phyloP scores from a whole-genome alignment of 2,797 vertebrate species.

The Rhinoraja longicauda region DNA sequence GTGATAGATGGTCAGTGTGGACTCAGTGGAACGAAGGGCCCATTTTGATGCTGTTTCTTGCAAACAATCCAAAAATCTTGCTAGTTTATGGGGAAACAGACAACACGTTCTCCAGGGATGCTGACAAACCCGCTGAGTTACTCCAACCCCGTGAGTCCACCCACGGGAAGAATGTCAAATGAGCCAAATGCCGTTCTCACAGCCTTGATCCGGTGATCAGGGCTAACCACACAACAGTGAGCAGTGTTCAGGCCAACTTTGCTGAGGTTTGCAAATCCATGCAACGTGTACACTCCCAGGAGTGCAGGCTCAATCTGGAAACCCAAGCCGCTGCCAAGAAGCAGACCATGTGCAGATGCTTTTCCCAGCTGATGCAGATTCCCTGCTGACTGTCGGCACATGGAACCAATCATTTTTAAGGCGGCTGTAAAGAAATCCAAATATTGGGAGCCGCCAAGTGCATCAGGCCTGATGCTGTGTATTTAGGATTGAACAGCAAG shows the following conservation, averaged over 20 bases:
- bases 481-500: not conserved
- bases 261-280: not conserved
- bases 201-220: too few relatives aligned
- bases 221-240: not conserved
- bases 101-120: too few relatives aligned
- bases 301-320: constrained; percentile 1
- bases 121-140: too few relatives aligned
- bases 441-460: not conserved
- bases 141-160: too few relatives aligned
- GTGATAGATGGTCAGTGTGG: too few relatives aligned
- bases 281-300: not conserved
- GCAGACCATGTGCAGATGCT: not conserved
- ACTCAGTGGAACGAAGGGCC: too few relatives aligned
- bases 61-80: not conserved
- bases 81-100: not conserved
- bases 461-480: not conserved
- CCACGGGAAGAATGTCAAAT: not conserved
- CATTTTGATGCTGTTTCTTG: too few relatives aligned
- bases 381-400: not conserved
- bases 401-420: constrained; percentile 1
- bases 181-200: not conserved
- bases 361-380: not conserved
- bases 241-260: not conserved
- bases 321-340: not conserved
- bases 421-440: not conserved